Base-by-base conservation (phyloP, 2,797 vertebrate genomes). In the Pseudochaenichthys georgianus region DNA sequence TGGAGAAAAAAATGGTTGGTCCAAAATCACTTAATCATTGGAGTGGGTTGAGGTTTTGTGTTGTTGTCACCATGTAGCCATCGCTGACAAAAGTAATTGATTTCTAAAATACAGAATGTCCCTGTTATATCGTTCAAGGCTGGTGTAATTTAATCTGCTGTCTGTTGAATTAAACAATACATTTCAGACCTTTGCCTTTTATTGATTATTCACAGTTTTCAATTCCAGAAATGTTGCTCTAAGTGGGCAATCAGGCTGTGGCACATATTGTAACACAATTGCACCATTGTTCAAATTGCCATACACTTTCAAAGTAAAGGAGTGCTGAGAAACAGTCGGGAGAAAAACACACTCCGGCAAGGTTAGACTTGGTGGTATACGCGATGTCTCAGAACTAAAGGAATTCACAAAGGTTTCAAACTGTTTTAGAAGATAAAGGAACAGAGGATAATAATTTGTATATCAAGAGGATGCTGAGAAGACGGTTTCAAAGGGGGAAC, bases 401-500 rank as follows among this genome's bases (percentile, higher is more conserved):
- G 5, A 51, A 70, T 79, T 73, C 75, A 70, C 13, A 34, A 59
- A 54, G 47, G 46, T 55, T 19, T 23, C 34, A 46, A 61, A 8
- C 23, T 0, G 23, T 54, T 75, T 71, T 3, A 55, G 41, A n/a
- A 68, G 53, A 63, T 16, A 23, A 58, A 45, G 47, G 66, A 54
- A 43, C 52, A 59, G n/a, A 53, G 67, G 64, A 64, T 54, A 64
- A 73, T 60, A 67, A 72, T 69, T 64, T 61, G 13, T 10, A 70
- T 66, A 19, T 74, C 48, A 48, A 73, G 53, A 70, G 53, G 51
- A 79, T 59, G 60, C 63, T 74, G 64, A 78, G 61, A 38, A 76
- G 41, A 51, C 61, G 70, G 60, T 78, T 61, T 80, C 60, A 59
- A 10, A 31, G 28, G 72, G 82, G 87, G 76, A 85, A 84, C 64